These are phyloP conservation scores for Parambassis ranga DNA, from an alignment of 2,797 vertebrate genomes.

Conservation along the genomic window DNA sequence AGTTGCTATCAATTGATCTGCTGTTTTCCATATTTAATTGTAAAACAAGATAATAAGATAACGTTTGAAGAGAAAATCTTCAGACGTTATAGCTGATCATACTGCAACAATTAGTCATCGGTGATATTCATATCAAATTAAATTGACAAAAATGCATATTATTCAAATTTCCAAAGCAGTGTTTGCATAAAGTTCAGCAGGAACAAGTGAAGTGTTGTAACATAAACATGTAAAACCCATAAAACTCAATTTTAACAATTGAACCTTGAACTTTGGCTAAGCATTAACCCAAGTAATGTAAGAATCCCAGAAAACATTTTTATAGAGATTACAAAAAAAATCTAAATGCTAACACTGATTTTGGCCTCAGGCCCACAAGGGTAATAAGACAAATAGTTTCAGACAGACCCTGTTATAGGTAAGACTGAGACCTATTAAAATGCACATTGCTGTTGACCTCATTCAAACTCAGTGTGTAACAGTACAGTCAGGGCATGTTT, in stretches of 20 bases:
- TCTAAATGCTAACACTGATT: background rate
- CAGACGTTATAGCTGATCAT: no score
- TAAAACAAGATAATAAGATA: no score
- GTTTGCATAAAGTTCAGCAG: no score
- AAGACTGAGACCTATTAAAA: background rate
- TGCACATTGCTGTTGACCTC: background rate
- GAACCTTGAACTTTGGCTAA: background rate
- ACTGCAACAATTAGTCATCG: no score
- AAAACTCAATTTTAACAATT: background rate
- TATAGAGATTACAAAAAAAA: background rate
- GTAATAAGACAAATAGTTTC: background rate
- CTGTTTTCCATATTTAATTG: no score
- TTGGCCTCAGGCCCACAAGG: rapidly evolving
- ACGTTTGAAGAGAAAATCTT: no score
- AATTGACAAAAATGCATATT: no score
- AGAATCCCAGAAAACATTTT: background rate
- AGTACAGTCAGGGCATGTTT: background rate
- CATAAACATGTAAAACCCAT: background rate
- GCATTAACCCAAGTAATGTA: background rate
- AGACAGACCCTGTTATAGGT: background rate
- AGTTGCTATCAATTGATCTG: no score
- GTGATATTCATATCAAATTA: no score
- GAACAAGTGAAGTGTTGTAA: background rate
- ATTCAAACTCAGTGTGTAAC: background rate
- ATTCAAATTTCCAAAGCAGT: no score